Evolutionary conservation across 2,113 vertebrate genomes (phyloP).

Genomic region (Athene cunicularia): DNA sequence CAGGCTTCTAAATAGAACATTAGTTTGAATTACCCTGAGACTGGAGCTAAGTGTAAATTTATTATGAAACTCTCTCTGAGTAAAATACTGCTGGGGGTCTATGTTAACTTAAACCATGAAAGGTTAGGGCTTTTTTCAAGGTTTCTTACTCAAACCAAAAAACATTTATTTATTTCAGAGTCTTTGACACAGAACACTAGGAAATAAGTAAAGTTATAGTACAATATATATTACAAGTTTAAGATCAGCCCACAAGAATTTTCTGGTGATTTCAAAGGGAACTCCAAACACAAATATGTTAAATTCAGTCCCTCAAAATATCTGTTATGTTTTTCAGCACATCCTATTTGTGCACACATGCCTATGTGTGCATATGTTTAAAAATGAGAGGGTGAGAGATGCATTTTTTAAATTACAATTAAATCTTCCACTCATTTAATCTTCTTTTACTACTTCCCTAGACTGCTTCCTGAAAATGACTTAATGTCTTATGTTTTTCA

Average conservation of each 20-base stretch:
- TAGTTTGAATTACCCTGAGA: not conserved
- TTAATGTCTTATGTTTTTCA: not conserved
- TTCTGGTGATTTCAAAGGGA: not conserved
- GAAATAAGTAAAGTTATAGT: not conserved
- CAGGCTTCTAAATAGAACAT: not conserved
- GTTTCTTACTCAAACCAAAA: not conserved
- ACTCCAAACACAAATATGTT: not conserved
- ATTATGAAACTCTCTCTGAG: not conserved
- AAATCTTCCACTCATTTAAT: not conserved
- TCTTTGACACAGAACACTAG: not conserved
- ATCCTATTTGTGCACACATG: accelerated
- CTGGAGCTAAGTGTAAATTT: not conserved
- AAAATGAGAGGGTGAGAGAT: not conserved
- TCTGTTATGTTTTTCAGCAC: not conserved
- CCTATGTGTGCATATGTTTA: not conserved
- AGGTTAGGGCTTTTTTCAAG: not conserved
- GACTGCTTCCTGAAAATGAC: not conserved
- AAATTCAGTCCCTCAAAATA: not conserved
- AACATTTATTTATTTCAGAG: not conserved
- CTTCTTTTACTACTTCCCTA: not conserved
- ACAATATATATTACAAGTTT: accelerated
- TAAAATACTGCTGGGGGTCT: not conserved
- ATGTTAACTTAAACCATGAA: not conserved
- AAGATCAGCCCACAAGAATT: not conserved
- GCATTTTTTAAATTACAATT: not conserved